Conservation (phyloP, 2,113 vertebrate species). For the Osmerus eperlanus region DNA sequence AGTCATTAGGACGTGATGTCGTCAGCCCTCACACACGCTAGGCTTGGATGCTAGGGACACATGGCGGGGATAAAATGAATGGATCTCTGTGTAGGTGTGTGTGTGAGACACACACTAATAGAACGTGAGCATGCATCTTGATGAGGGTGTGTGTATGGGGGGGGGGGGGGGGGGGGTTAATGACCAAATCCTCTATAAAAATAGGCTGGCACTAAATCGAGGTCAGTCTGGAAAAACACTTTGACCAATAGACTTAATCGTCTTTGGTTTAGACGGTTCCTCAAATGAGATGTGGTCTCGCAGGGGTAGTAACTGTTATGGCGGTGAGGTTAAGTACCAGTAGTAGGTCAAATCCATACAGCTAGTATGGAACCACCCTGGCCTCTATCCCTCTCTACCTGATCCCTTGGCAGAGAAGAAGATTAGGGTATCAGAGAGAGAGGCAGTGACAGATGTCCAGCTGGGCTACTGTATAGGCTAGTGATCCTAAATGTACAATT, state of each 20-base stretch:
- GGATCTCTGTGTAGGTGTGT: no score
- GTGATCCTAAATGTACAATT: conserved; percentile 6
- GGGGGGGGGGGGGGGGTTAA: no score
- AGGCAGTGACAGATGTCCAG: conserved; percentile 41
- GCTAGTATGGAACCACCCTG: conserved; percentile 6
- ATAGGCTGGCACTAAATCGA: no score
- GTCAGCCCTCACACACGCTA: neutral
- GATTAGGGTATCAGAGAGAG: conserved; percentile 32
- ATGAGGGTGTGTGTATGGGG: no score
- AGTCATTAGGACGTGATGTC: neutral
- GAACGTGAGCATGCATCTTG: no score
- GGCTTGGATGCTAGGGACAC: no score
- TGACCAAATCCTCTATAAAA: no score
- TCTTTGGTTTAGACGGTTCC: neutral
- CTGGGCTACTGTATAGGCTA: conserved; percentile 25
- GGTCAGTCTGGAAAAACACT: neutral
- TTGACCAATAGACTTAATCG: neutral
- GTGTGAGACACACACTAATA: no score
- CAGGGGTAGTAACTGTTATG: conserved; percentile 13
- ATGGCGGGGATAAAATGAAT: no score
- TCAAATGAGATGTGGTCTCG: conserved; percentile 13
- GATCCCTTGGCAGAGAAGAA: conserved; percentile 22
- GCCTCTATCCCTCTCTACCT: conserved; percentile 21
- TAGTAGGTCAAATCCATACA: conserved; percentile 25
- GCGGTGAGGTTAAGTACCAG: conserved; percentile 20